Percentiles rank a stretch among this genome's conserved stretches.
These are phyloP conservation scores for Rousettus madagascariensis DNA, from an alignment of 2,797 vertebrate genomes.

Conservation along the genomic window DNA sequence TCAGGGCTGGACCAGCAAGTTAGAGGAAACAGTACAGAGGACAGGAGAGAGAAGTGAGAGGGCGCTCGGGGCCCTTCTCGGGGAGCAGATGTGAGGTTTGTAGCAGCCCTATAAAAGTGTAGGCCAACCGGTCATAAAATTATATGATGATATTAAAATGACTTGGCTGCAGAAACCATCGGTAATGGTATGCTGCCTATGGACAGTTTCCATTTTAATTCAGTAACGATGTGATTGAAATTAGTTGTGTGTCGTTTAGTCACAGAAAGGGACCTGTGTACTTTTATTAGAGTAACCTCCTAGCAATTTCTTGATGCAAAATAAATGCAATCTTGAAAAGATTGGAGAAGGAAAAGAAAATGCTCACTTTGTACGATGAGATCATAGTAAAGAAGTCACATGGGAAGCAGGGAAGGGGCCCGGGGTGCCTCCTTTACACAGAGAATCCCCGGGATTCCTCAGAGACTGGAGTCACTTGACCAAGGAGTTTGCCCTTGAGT, in stretches of 20 bases:
- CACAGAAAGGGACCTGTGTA: not conserved
- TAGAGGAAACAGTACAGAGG: not conserved
- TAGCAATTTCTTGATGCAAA: conserved; percentile 51
- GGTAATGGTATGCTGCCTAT: conserved; percentile 53
- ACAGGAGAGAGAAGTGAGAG: conserved; percentile 49
- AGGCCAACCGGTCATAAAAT: conserved; percentile 62
- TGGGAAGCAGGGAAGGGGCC: not conserved
- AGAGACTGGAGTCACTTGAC: not conserved
- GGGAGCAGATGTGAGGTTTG: conserved; percentile 66
- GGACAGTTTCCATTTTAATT: conserved; percentile 73
- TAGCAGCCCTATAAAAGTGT: conserved; percentile 68
- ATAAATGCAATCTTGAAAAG: not conserved
- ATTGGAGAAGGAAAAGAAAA: not conserved
- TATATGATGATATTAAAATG: conserved; percentile 38
- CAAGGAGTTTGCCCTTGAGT: conserved; percentile 55
- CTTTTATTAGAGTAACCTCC: not conserved
- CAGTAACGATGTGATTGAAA: conserved; percentile 46
- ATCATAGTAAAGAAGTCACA: not conserved
- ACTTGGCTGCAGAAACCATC: conserved; percentile 33
- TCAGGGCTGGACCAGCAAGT: not conserved
- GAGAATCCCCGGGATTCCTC: conserved; percentile 9
- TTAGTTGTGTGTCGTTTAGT: not conserved
- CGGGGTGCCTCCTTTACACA: not conserved
- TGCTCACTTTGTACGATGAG: not conserved
- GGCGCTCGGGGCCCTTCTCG: conserved; percentile 1